A percentile compares a stretch with the other conserved stretches of the same genome.
Conservation (phyloP, 1,140 invertebrate species). For the Daktulosphaira vitifoliae region DNA sequence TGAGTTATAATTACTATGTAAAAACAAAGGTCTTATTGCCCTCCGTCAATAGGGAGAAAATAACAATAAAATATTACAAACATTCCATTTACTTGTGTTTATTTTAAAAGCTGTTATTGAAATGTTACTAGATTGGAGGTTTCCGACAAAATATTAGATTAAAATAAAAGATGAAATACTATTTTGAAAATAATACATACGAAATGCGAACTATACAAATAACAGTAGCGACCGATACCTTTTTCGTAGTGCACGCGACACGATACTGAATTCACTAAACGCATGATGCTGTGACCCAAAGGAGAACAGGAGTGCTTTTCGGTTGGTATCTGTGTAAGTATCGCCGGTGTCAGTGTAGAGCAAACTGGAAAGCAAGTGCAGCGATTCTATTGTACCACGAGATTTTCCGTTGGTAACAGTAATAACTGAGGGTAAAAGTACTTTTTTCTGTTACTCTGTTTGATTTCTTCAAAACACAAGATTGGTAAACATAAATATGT, state of each 20-base stretch:
- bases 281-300: background rate
- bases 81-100: too few relatives aligned
- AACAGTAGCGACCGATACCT: too few relatives aligned
- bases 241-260: constrained; percentile 8
- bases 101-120: too few relatives aligned
- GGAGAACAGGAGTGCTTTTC: background rate
- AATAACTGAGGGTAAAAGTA: background rate
- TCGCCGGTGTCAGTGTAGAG: background rate
- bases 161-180: too few relatives aligned
- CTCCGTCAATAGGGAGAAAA: too few relatives aligned
- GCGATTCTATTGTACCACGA: constrained; percentile 13
- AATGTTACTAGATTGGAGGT: too few relatives aligned
- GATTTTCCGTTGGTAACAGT: background rate
- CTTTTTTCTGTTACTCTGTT: background rate
- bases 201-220: too few relatives aligned
- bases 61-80: too few relatives aligned
- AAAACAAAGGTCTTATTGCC: too few relatives aligned
- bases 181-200: too few relatives aligned
- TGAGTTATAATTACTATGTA: too few relatives aligned
- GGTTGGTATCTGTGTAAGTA: background rate
- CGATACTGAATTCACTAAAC: constrained; percentile 8
- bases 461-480: background rate
- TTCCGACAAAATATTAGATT: too few relatives aligned
- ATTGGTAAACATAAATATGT: constrained; percentile 2
- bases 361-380: constrained; percentile 17